Conservation (phyloP, 2,113 vertebrate species). For the Catharus fuscescens region DNA sequence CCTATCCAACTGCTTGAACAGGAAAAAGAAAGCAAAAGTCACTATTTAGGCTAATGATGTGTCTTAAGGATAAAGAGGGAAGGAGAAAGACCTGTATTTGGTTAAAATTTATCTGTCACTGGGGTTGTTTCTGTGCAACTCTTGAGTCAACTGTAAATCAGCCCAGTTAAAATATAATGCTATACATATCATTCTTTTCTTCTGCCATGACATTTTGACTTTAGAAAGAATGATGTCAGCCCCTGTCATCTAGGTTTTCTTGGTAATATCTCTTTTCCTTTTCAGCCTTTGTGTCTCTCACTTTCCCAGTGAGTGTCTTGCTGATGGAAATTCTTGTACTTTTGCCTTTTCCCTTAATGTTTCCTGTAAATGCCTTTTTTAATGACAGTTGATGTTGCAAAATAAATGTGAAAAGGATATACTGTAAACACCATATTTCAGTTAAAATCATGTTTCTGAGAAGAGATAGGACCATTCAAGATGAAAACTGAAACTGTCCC, state of each 20-base stretch:
- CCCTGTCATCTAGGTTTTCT: neutral
- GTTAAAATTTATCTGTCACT: neutral
- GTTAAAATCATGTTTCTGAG: neutral
- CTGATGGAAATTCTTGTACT: neutral
- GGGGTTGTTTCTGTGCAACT: neutral
- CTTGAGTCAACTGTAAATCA: neutral
- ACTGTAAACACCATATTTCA: neutral
- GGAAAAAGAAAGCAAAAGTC: neutral
- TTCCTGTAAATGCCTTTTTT: neutral
- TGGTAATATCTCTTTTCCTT: constrained; percentile 1
- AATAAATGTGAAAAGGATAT: neutral
- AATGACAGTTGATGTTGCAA: neutral
- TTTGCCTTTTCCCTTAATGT: neutral
- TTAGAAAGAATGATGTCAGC: neutral
- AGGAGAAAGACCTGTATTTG: neutral
- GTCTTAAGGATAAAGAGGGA: neutral
- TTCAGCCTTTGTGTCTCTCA: neutral
- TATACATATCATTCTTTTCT: neutral
- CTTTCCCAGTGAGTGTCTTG: neutral
- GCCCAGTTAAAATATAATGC: neutral
- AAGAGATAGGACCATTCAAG: neutral
- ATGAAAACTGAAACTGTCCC: neutral
- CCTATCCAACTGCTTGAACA: neutral
- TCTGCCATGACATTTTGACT: neutral
- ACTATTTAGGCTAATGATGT: neutral